Percentiles rank a stretch among this genome's conserved stretches.
Evolutionary conservation across 2,797 vertebrate genomes (phyloP).

Genomic region (Macroramphosus scolopax): DNA sequence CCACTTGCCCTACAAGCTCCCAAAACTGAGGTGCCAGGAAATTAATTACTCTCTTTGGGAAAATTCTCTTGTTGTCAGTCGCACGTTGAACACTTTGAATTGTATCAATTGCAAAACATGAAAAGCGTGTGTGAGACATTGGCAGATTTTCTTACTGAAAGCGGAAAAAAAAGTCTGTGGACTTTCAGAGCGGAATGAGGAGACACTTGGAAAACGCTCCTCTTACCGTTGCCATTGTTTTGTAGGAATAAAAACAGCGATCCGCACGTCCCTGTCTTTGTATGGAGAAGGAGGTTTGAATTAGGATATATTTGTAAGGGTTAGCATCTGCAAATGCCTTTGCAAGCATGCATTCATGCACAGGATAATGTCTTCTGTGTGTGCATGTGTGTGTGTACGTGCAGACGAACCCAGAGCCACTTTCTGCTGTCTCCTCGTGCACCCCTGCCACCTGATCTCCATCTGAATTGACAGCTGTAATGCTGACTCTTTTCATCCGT

Average conservation of each 20-base stretch:
- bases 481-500: slow-evolving; percentile 84
- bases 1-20: slow-evolving; percentile 55
- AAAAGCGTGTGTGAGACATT: slow-evolving; percentile 49
- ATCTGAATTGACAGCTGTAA: slow-evolving; percentile 87
- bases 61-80: slow-evolving; percentile 53
- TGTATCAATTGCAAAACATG: slow-evolving; percentile 53
- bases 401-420: slow-evolving; percentile 38
- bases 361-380: slow-evolving; percentile 39
- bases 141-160: slow-evolving; percentile 44
- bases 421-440: slow-evolving; percentile 82
- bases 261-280: slow-evolving; percentile 46
- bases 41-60: slow-evolving; percentile 77
- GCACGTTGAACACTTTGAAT: slow-evolving; percentile 49
- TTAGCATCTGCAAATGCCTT: slow-evolving; percentile 66
- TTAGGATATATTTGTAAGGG: slow-evolving; percentile 48
- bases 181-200: slow-evolving; percentile 43
- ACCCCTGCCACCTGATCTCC: slow-evolving; percentile 88
- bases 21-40: slow-evolving; percentile 61
- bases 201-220: slow-evolving; percentile 39
- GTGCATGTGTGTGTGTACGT: slow-evolving; percentile 21
- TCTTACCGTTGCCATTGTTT: slow-evolving; percentile 55
- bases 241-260: slow-evolving; percentile 25
- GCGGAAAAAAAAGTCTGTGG: slow-evolving; percentile 16
- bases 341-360: slow-evolving; percentile 60
- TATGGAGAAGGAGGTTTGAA: no score